Base-by-base conservation (phyloP, 2,888 invertebrate species). In the Pollenia griseotomentosa region DNA sequence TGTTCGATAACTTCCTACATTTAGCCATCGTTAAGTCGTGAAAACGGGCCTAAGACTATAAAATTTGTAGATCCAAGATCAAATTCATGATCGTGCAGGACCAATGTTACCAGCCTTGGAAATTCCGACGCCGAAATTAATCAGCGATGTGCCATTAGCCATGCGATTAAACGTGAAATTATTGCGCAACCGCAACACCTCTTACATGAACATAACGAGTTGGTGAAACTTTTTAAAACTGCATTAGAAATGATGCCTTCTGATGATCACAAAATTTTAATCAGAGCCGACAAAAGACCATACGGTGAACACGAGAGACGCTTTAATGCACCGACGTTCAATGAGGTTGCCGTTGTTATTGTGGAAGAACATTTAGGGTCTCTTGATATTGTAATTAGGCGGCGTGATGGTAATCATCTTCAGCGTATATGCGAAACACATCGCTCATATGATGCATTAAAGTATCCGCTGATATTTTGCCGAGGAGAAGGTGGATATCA, bases 71-170 rank as follows among this genome's bases (percentile, higher is more conserved):
- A 83, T 86, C 79, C 78, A 86, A 68, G 66, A 66, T 23, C 83
- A 86, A 75, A 83, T 80, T 80, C 79, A 86, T 63, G 75, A 79
- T 86, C 74, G 75, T 75, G 79, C 86, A 63, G 83, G 68, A 42
- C 73, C 82, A 66, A 83, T 79, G 74, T 86, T 86, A 74, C 86
- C 82, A 68, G 53, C 66, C 79, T 42, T 55, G 7, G 53, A 61
- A 78, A 73, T 51, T 61, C 74, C 68, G 77, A 75, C 46, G 61
- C 63, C 70, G 61, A 65, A 78, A 33, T 70, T 65, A 63, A 68
- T 68, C 48, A 68, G 23, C 68, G 68, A 51, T 44, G 68, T 51
- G 68, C 68, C 16, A 68, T 68, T 68, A 51, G 33, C 10, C 51
- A 44, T 19, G 66, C 66, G 16, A 66, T 5, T 8, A 66, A 66